Conservation (phyloP, 2,888 invertebrate species). For the Morpho helenor region DNA sequence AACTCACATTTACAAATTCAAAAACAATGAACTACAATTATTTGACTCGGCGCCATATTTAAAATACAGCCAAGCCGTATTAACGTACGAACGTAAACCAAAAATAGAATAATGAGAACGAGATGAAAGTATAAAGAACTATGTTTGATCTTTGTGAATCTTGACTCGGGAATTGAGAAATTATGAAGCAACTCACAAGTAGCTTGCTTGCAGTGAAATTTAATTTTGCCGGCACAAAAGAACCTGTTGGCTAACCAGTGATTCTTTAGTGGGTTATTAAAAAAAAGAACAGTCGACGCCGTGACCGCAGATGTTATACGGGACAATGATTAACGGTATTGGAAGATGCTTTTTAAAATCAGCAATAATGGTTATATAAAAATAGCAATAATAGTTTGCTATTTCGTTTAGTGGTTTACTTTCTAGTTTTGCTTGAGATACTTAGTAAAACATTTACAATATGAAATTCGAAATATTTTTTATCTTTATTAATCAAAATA, state of each 20-base stretch:
- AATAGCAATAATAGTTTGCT: too few species aligned
- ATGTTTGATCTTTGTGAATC: conserved; percentile 1
- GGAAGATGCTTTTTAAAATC: conserved; percentile 33
- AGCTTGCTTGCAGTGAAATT: too few species aligned
- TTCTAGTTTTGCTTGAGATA: too few species aligned
- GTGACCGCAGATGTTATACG: conserved; percentile 45
- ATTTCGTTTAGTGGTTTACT: too few species aligned
- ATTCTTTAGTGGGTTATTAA: conserved; percentile 52
- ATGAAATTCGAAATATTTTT: too few species aligned
- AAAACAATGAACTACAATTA: background rate
- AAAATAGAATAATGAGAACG: conserved; percentile 2
- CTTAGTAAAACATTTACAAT: too few species aligned
- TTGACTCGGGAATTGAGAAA: background rate
- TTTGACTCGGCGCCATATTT: conserved; percentile 2
- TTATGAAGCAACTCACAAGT: too few species aligned
- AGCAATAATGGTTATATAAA: background rate
- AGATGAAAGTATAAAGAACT: background rate
- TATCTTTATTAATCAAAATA: too few species aligned
- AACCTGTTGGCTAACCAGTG: conserved; percentile 37
- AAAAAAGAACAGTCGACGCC: conserved; percentile 36
- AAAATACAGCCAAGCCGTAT: background rate
- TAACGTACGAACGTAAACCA: background rate
- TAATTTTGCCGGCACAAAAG: background rate
- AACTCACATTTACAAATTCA: conserved; percentile 1
- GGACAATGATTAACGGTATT: conserved; percentile 48